phyloP scores from a whole-genome alignment of 1,140 invertebrate genomes.

The Pseudomyrmex flavicornis region DNA sequence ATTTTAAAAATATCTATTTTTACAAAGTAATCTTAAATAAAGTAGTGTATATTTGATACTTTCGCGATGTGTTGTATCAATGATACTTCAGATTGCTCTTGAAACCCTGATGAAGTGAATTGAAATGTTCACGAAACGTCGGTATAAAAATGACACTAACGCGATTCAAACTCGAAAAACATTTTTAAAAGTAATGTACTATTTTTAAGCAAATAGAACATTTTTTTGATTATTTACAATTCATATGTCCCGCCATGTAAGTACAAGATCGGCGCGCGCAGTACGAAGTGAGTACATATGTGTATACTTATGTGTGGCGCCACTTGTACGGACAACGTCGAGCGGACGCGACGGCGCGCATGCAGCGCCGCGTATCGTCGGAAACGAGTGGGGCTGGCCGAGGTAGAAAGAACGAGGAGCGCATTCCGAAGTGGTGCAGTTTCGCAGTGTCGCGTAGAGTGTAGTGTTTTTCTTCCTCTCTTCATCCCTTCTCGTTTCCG shows the following conservation, averaged over 20 bases:
- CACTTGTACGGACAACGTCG: constrained; percentile 44
- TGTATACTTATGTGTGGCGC: constrained; percentile 43
- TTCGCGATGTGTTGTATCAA: too few relatives aligned
- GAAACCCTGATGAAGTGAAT: too few relatives aligned
- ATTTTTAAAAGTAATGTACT: too few relatives aligned
- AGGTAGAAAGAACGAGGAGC: constrained; percentile 73
- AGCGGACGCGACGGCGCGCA: constrained; percentile 64
- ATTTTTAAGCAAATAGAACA: neutral
- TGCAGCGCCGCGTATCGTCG: constrained; percentile 75
- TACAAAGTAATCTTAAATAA: too few relatives aligned
- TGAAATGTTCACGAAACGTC: too few relatives aligned
- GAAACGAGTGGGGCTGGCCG: constrained; percentile 67
- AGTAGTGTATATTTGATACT: too few relatives aligned
- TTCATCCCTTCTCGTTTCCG: constrained; percentile 59
- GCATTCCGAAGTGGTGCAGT: constrained; percentile 78
- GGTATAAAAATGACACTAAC: too few relatives aligned
- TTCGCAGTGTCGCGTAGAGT: constrained; percentile 79
- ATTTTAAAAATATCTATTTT: neutral
- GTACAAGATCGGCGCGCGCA: neutral
- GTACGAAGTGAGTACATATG: too few relatives aligned
- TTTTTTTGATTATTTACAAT: neutral
- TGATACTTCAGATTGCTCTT: too few relatives aligned
- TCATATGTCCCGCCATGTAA: constrained; percentile 1
- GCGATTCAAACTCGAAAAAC: too few relatives aligned
- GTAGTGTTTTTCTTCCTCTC: constrained; percentile 77